Conservation (phyloP, 2,113 vertebrate species). For the Melanotaenia duboulayi region DNA sequence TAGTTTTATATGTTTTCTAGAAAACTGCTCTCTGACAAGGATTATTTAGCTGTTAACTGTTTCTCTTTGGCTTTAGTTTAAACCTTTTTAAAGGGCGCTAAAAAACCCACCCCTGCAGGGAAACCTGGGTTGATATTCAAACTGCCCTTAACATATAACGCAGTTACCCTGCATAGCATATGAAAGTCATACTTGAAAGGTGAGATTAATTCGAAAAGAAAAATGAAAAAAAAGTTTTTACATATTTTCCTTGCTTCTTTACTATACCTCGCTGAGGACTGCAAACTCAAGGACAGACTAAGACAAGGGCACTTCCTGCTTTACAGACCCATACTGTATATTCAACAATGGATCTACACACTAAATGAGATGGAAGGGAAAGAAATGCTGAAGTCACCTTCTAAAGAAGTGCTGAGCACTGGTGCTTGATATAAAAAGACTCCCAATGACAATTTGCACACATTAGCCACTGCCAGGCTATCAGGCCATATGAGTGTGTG, state of each 20-base stretch:
- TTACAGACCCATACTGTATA: slow-evolving; percentile 74
- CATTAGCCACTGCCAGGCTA: slow-evolving; percentile 80
- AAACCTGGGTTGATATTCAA: neutral
- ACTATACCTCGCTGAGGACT: slow-evolving; percentile 46
- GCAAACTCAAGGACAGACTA: slow-evolving; percentile 76
- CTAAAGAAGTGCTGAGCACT: slow-evolving; percentile 79
- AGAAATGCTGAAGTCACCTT: slow-evolving; percentile 80
- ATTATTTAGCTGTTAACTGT: neutral
- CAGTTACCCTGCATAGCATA: slow-evolving; percentile 5
- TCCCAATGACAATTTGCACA: slow-evolving; percentile 84
- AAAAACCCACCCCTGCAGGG: neutral
- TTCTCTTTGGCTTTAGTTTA: neutral
- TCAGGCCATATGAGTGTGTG: slow-evolving; percentile 63
- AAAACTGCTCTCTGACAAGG: neutral
- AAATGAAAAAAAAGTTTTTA: neutral
- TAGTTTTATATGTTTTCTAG: too few species aligned
- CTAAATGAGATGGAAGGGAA: slow-evolving; percentile 78
- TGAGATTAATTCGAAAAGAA: slow-evolving; percentile 30
- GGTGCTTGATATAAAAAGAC: slow-evolving; percentile 80
- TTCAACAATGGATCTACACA: slow-evolving; percentile 79
- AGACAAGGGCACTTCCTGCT: slow-evolving; percentile 76
- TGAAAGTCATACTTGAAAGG: slow-evolving; percentile 46
- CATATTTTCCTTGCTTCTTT: slow-evolving; percentile 22
- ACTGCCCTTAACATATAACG: neutral
- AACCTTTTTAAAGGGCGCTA: neutral